Evolutionary conservation across 92 coral and sea anemone genomes (phyloP), one percentile per base, ranked within the genome.

Genomic region (Zoanthus sociatus): DNA sequence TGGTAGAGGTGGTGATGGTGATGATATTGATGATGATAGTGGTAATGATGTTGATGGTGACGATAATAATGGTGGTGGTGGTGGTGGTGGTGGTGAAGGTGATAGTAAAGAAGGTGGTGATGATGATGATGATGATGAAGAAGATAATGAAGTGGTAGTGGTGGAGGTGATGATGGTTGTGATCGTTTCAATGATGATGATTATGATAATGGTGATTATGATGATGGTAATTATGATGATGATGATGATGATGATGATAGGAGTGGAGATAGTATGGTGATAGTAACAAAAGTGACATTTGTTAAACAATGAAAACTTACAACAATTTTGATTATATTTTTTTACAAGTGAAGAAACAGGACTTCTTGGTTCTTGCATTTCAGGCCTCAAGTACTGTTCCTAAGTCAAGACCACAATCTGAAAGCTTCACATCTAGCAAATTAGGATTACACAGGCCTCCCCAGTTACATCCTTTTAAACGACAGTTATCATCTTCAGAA

Each of bases 361-460:
- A 9, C 72, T 67, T 9, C 33, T 18, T 10, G 42, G 46, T 17
- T 71, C 45, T n/a, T 11, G 7, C 16, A 37, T n/a, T 71, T 20
- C 87, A 91, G 94, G 90, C 98, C 10, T 93, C 88, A 21, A 91
- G 93, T 73, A 71, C 98, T 32, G 87, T 90, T 71, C 90, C 98
- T 7, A 94, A 94, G 82, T 67, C 95, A 42, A 88, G 91, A 4
- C 73, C 55, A 26, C 32, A 88, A 75, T 66, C 85, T 6, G 98
- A 94, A 20, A 71, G 77, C 21, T 71, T 77, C 42, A 61, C 93
- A 9, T 71, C 87, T 21, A 79, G 71, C 55, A 91, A 88, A 89
- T 18, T 89, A 88, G 84, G 87, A 9, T 44, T 78, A 17, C 82
- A 63, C 45, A 89, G 92, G 51, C 94, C 90, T 10, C 72, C 77